Conservation (phyloP, 1,140 invertebrate genomes). For the Drosophila pseudoananassae region DNA sequence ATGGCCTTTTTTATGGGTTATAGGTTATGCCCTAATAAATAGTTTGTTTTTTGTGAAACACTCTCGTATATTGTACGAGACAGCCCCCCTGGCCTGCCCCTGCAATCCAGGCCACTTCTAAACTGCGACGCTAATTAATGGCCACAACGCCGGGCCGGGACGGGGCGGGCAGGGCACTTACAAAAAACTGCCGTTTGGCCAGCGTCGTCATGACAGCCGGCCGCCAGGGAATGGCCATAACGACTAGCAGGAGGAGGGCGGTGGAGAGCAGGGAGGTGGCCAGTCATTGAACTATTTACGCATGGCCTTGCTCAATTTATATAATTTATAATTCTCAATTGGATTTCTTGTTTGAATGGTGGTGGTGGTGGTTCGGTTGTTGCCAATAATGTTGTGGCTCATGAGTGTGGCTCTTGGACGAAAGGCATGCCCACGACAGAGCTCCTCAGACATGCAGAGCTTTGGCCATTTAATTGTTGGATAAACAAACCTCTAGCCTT, state of each 20-base stretch:
- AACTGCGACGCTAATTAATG: constrained; percentile 56
- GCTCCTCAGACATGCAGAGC: constrained; percentile 43
- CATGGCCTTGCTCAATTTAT: constrained; percentile 71
- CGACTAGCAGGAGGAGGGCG: not conserved
- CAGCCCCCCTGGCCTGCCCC: not conserved
- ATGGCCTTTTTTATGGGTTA: not conserved
- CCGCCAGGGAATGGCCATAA: constrained; percentile 31
- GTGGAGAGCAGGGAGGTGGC: constrained; percentile 3
- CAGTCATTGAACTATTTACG: constrained; percentile 78
- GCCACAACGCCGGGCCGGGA: constrained; percentile 36
- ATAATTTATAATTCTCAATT: constrained; percentile 55
- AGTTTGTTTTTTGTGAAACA: not conserved
- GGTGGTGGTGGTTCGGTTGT: not conserved
- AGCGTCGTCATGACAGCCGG: constrained; percentile 53
- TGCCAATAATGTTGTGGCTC: constrained; percentile 14
- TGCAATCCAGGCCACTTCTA: constrained; percentile 6
- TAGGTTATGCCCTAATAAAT: not conserved
- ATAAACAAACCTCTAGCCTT: constrained; percentile 56
- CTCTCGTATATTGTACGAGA: not conserved
- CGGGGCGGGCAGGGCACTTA: constrained; percentile 42
- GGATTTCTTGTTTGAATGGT: constrained; percentile 24
- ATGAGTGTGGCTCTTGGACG: constrained; percentile 9
- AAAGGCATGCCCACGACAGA: not conserved
- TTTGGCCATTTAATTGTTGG: constrained; percentile 66
- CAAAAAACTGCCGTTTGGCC: constrained; percentile 45